A percentile compares a stretch with the other conserved stretches of the same genome.
phyloP scores from a whole-genome alignment of 2,113 vertebrate genomes.

The Aythya baeri region DNA sequence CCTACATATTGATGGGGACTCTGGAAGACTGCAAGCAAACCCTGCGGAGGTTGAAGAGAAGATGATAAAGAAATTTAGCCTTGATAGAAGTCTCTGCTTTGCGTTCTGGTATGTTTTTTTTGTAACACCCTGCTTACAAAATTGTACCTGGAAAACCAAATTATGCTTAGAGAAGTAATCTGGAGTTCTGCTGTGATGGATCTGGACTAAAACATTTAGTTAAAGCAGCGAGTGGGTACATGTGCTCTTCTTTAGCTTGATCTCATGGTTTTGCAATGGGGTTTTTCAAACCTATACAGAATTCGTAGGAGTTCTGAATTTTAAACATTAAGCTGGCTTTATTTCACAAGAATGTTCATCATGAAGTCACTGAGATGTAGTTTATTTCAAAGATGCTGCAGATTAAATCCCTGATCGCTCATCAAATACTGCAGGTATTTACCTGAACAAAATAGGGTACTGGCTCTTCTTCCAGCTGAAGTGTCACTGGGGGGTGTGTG shows the following conservation, averaged over 20 bases:
- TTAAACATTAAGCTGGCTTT: neutral
- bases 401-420: neutral
- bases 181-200: neutral
- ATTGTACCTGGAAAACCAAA: neutral
- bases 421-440: neutral
- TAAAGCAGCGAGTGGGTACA: neutral
- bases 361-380: neutral
- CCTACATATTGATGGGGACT: neutral
- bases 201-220: neutral
- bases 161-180: neutral
- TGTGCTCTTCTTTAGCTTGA: neutral
- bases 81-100: neutral
- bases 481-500: neutral
- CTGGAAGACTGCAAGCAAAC: neutral
- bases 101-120: neutral
- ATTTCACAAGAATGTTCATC: neutral
- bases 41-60: neutral
- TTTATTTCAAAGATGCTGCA: neutral
- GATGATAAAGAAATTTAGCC: neutral
- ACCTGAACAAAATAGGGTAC: neutral
- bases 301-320: neutral
- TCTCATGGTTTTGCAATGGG: neutral
- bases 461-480: neutral
- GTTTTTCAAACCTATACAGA: no score
- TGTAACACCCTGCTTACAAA: neutral